Conservation (phyloP, 2,888 invertebrate genomes). For the Stenoptilia bipunctidactyla region DNA sequence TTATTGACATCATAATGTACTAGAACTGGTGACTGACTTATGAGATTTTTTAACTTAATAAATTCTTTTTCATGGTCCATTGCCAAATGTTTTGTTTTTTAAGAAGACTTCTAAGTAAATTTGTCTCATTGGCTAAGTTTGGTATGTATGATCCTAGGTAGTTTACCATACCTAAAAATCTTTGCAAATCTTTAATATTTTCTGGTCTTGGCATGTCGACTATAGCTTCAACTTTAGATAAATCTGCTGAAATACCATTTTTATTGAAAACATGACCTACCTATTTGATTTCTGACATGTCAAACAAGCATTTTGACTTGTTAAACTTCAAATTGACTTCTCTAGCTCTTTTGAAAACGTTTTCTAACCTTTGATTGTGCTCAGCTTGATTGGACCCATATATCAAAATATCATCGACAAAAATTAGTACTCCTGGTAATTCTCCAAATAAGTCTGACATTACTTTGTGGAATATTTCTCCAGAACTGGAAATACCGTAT, state of each 20-base stretch:
- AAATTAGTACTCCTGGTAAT: not conserved
- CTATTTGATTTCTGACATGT: constrained; percentile 4
- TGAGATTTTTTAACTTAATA: constrained; percentile 8
- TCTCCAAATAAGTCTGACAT: constrained; percentile 3
- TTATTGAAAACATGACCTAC: constrained; percentile 8
- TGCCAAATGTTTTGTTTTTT: constrained; percentile 18
- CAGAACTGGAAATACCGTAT: constrained; percentile 2
- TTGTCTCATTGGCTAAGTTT: constrained; percentile 11
- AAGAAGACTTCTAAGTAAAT: constrained; percentile 13
- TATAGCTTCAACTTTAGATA: constrained; percentile 10
- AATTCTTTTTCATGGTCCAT: constrained; percentile 19
- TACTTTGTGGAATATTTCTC: constrained; percentile 3
- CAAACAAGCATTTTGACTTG: constrained; percentile 11
- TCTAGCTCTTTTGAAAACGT: too few relatives aligned
- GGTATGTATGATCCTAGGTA: constrained; percentile 12
- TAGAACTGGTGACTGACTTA: constrained; percentile 13
- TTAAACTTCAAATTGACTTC: constrained; percentile 12
- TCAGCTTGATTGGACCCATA: not conserved
- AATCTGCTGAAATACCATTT: constrained; percentile 6
- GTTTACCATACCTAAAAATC: constrained; percentile 13
- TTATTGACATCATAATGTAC: constrained; percentile 12
- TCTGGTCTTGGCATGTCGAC: constrained; percentile 8
- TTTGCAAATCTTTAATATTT: constrained; percentile 10
- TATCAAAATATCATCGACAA: constrained; percentile 4
- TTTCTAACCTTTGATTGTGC: constrained; percentile 1